These are phyloP conservation scores for Periophthalmodon schlosseri DNA, from an alignment of 2,113 vertebrate species.

Conservation along the genomic window DNA sequence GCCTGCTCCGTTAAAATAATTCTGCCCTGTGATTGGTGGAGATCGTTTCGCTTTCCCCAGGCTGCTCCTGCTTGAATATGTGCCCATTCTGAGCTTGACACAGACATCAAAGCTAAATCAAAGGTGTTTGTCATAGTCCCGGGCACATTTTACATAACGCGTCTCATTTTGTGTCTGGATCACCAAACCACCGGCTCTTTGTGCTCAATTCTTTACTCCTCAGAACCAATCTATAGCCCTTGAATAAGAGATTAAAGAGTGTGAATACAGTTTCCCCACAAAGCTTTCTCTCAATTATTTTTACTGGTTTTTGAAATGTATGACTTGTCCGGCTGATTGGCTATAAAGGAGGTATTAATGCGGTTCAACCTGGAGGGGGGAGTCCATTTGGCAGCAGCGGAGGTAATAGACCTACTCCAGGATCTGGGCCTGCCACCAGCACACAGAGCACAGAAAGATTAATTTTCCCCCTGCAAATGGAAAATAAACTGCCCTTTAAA, in stretches of 20 bases:
- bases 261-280: slow-evolving; percentile 58
- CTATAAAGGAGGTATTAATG: slow-evolving; percentile 72
- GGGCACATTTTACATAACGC: slow-evolving; percentile 24
- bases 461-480: slow-evolving; percentile 66
- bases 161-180: slow-evolving; percentile 33
- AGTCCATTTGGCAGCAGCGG: slow-evolving; percentile 61
- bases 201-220: slow-evolving; percentile 44
- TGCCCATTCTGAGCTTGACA: slow-evolving; percentile 47
- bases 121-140: slow-evolving; percentile 56
- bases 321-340: slow-evolving; percentile 64
- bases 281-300: slow-evolving; percentile 59
- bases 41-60: slow-evolving; percentile 38
- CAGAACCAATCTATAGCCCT: slow-evolving; percentile 53
- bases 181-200: slow-evolving; percentile 34
- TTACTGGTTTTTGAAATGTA: slow-evolving; percentile 61
- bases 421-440: slow-evolving; percentile 51
- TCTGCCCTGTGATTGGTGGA: slow-evolving; percentile 43
- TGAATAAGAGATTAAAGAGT: slow-evolving; percentile 63
- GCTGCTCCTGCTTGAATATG: slow-evolving; percentile 49
- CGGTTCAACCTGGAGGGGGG: slow-evolving; percentile 67
- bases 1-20: slow-evolving; percentile 38
- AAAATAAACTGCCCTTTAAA: slow-evolving; percentile 75
- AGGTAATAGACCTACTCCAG: slow-evolving; percentile 71
- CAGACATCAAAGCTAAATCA: slow-evolving; percentile 57
- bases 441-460: slow-evolving; percentile 56